A percentile compares a stretch with the other conserved stretches of the same genome.
Evolutionary conservation across 2,888 invertebrate species (phyloP).

Genomic region (Sipha maydis): DNA sequence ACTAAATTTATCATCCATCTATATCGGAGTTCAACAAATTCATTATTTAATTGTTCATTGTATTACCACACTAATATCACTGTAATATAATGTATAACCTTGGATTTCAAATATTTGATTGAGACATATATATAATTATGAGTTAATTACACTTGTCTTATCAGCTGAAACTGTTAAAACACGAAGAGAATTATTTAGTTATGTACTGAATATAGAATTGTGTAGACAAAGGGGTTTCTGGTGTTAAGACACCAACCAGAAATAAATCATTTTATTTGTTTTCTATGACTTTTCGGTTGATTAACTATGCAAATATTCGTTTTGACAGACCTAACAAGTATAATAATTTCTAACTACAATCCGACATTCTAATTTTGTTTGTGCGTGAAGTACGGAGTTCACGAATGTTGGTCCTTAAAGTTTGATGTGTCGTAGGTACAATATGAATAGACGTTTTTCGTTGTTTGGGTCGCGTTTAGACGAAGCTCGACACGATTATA

Average conservation of each 20-base stretch:
- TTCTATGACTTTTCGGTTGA: conserved; percentile 5
- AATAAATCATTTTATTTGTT: conserved; percentile 28
- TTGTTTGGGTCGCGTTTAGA: background rate
- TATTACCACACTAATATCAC: background rate
- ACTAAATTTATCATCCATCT: background rate
- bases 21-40: background rate
- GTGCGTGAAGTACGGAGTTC: background rate
- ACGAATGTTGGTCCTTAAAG: background rate
- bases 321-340: conserved; percentile 17
- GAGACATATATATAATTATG: conserved; percentile 34
- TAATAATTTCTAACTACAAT: background rate
- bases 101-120: conserved; percentile 33
- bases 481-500: background rate
- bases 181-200: background rate
- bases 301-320: conserved; percentile 33
- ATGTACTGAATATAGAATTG: background rate
- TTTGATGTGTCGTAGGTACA: background rate
- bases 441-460: background rate
- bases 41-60: conserved; percentile 31
- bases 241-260: background rate
- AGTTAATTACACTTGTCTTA: conserved; percentile 46
- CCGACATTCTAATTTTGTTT: conserved; percentile 21
- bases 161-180: conserved; percentile 21
- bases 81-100: conserved; percentile 26
- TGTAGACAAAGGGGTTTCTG: background rate